A percentile compares a stretch with the other conserved stretches of the same genome.
Evolutionary conservation across 2,888 invertebrate genomes (phyloP).

Genomic region (Ochlodes sylvanus): DNA sequence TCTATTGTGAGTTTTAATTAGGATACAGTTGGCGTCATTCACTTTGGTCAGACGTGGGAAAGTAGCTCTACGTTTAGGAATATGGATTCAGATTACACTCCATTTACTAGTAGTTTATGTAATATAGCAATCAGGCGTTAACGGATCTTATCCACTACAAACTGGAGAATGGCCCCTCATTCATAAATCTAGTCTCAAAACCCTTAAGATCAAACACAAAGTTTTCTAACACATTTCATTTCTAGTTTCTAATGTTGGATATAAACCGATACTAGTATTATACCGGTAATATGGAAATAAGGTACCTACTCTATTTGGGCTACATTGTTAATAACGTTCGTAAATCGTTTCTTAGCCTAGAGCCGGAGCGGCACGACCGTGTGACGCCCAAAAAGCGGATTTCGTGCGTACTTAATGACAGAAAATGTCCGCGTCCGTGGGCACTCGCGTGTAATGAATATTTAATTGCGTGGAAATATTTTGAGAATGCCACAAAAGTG

Average conservation of each 20-base stretch:
- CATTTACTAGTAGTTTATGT: too few species aligned
- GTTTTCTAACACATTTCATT: too few species aligned
- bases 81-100: not conserved
- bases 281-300: constrained; percentile 30
- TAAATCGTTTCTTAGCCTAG: constrained; percentile 48
- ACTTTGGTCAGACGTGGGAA: constrained; percentile 55
- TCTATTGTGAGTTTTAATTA: constrained; percentile 70
- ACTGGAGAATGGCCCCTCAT: too few species aligned
- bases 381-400: constrained; percentile 55
- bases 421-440: constrained; percentile 63
- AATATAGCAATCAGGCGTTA: too few species aligned
- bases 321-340: constrained; percentile 43
- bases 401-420: constrained; percentile 71
- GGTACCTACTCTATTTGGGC: constrained; percentile 38
- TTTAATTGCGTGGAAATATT: constrained; percentile 78
- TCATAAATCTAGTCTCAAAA: too few species aligned
- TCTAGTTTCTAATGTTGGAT: too few species aligned
- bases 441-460: constrained; percentile 71
- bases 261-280: not conserved
- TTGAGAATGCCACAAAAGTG: constrained; percentile 53
- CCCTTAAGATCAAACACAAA: too few species aligned
- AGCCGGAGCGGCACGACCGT: constrained; percentile 49
- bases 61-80: constrained; percentile 26
- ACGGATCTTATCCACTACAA: too few species aligned
- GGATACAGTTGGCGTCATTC: constrained; percentile 57